Conservation (phyloP, 2,113 vertebrate genomes). For the Varanus salvator region DNA sequence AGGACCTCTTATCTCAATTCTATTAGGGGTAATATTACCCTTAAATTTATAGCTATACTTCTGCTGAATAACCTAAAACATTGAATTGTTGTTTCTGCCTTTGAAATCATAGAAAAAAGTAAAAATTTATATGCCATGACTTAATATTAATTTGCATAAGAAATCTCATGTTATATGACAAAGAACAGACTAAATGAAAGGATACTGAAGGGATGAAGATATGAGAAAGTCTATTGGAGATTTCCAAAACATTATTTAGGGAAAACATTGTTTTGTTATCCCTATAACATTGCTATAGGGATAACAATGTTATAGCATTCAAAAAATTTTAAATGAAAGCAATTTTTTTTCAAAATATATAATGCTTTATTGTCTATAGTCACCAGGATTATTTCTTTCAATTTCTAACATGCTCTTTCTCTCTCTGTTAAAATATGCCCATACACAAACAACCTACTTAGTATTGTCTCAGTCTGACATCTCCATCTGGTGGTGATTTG, state of each 20-base stretch:
- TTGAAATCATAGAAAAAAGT: not conserved
- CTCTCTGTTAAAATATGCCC: not conserved
- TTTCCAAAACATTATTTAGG: not conserved
- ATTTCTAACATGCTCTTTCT: not conserved
- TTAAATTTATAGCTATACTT: not conserved
- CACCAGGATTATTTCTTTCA: not conserved
- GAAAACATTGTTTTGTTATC: not conserved
- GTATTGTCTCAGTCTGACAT: conserved; percentile 47
- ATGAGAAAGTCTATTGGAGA: not conserved
- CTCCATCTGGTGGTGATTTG: conserved; percentile 74
- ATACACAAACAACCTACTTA: not conserved
- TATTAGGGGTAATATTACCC: not conserved
- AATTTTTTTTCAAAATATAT: not conserved
- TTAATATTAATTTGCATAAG: not conserved
- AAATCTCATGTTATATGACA: not conserved
- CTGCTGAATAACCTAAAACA: not conserved
- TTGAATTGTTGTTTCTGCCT: not conserved
- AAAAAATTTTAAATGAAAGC: not conserved
- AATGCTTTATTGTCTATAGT: not conserved
- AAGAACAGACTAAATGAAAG: not conserved
- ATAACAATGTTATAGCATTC: not conserved
- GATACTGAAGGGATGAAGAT: not conserved
- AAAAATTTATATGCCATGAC: not conserved
- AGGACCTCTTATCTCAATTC: not conserved
- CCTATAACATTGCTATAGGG: no score